phyloP scores from a whole-genome alignment of 1,140 invertebrate genomes.

The Heliconius hewitsoni region DNA sequence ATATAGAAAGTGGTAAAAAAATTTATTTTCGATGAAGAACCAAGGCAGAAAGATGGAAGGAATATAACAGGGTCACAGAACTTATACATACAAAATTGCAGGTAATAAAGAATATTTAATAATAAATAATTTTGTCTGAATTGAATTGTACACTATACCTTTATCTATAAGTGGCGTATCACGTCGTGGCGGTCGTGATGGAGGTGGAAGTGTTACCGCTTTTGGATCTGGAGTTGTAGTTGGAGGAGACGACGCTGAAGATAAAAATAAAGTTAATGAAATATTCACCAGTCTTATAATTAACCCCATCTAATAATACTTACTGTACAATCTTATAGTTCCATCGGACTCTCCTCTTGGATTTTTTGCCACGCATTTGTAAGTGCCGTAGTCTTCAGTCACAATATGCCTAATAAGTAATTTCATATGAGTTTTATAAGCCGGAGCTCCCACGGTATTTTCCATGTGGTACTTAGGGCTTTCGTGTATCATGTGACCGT shows the following conservation, averaged over 20 bases:
- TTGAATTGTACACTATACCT: slow-evolving; percentile 50
- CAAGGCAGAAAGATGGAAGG: neutral
- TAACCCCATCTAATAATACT: slow-evolving; percentile 75
- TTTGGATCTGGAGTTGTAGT: slow-evolving; percentile 74
- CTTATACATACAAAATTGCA: neutral
- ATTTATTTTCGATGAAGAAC: neutral
- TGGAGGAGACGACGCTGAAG: slow-evolving; percentile 70
- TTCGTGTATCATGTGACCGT: slow-evolving; percentile 94
- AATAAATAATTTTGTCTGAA: neutral
- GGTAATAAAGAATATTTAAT: neutral
- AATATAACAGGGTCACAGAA: neutral
- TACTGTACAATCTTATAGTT: slow-evolving; percentile 94
- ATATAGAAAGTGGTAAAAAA: too few species aligned
- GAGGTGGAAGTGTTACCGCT: slow-evolving; percentile 63
- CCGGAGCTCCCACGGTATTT: slow-evolving; percentile 85
- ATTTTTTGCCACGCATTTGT: slow-evolving; percentile 97
- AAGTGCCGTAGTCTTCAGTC: slow-evolving; percentile 91
- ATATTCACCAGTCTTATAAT: neutral
- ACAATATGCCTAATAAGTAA: slow-evolving; percentile 88
- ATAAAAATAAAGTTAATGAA: neutral
- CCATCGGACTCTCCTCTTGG: slow-evolving; percentile 95
- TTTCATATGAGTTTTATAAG: slow-evolving; percentile 93
- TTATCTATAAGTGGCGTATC: slow-evolving; percentile 71
- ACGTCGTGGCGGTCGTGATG: slow-evolving; percentile 66
- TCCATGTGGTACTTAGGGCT: slow-evolving; percentile 90